Percentiles rank a stretch among this genome's conserved stretches.
phyloP scores from a whole-genome alignment of 2,113 vertebrate species.

The Nyctereutes procyonoides region DNA sequence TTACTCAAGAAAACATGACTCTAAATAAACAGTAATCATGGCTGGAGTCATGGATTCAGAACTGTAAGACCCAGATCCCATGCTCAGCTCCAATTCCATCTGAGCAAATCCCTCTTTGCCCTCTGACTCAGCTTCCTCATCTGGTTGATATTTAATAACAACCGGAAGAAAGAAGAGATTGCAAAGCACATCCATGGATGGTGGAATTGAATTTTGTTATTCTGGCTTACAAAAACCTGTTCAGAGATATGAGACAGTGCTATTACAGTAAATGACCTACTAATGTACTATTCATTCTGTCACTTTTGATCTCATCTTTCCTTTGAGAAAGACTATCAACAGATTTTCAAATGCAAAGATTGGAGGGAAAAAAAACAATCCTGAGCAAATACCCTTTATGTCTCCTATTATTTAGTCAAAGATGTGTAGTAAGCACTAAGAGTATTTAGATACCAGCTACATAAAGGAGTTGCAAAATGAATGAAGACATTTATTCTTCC shows the following conservation, averaged over 20 bases:
- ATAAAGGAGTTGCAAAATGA: neutral
- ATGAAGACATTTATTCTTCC: neutral
- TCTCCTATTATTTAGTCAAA: neutral
- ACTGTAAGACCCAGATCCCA: neutral
- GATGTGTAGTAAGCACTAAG: neutral
- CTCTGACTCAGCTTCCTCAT: neutral
- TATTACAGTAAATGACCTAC: neutral
- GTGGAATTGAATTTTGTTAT: neutral
- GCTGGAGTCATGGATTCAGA: neutral
- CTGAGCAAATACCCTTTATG: conserved; percentile 6
- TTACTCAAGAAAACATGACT: neutral
- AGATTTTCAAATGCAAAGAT: neutral
- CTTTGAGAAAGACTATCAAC: conserved; percentile 59
- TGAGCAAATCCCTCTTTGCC: neutral
- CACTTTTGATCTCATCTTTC: neutral
- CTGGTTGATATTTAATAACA: neutral
- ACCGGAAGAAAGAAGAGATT: neutral
- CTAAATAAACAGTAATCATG: neutral
- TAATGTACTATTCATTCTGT: neutral
- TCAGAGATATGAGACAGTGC: neutral
- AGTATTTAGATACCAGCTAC: neutral
- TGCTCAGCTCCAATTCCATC: neutral
- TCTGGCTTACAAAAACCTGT: neutral
- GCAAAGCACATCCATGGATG: neutral
- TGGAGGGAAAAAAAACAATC: neutral